These are phyloP conservation scores for Grallaria varia DNA, from an alignment of 2,113 vertebrate genomes.

Conservation along the genomic window DNA sequence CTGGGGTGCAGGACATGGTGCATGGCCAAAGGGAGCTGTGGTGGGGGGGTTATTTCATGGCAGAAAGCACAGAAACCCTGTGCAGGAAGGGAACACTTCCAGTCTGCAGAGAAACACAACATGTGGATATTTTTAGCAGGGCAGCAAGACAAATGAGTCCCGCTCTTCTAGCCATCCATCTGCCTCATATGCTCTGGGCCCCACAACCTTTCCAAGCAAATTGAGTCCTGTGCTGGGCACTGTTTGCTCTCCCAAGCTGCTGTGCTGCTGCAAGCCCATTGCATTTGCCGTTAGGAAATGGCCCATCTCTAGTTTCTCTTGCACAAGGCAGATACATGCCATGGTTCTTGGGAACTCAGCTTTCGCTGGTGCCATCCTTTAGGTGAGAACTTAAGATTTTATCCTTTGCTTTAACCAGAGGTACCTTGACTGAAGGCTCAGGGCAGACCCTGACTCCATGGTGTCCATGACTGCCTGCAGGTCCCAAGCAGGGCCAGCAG, in stretches of 20 bases:
- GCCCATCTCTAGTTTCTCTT: background rate
- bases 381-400: background rate
- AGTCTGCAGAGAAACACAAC: background rate
- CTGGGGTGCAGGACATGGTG: fast-evolving
- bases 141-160: background rate
- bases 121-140: background rate
- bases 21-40: background rate
- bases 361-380: background rate
- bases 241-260: fast-evolving
- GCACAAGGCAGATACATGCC: background rate
- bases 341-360: background rate
- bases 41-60: background rate
- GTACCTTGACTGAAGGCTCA: fast-evolving
- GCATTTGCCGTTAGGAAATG: background rate
- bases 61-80: background rate
- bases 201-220: background rate
- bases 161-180: background rate
- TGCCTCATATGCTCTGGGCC: background rate
- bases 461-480: background rate
- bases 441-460: background rate
- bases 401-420: background rate
- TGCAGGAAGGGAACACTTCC: background rate
- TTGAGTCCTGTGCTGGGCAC: background rate
- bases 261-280: background rate
- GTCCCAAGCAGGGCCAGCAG: fast-evolving